These are phyloP conservation scores for Catharus fuscescens DNA, from an alignment of 2,113 vertebrate genomes.

Conservation along the genomic window DNA sequence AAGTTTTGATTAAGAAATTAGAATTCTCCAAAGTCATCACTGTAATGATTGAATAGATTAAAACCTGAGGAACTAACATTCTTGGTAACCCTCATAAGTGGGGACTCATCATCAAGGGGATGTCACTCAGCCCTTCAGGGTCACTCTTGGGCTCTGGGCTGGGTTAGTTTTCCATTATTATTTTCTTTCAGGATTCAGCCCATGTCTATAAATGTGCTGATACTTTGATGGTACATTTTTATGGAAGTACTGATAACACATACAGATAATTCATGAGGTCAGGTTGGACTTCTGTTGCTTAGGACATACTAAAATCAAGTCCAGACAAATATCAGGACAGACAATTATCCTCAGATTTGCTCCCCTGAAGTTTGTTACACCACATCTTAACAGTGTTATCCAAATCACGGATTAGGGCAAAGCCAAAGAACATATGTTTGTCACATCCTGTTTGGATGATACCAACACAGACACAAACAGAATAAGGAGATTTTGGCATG, in stretches of 20 bases:
- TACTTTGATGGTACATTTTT: not conserved
- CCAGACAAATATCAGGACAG: not conserved
- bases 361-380: not conserved
- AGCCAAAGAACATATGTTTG: conserved; percentile 34
- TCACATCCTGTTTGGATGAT: conserved; percentile 31
- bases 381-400: not conserved
- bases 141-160: not conserved
- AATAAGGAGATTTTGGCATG: conserved; percentile 15
- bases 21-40: not conserved
- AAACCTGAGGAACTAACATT: not conserved
- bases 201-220: not conserved
- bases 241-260: not conserved
- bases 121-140: not conserved
- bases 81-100: not conserved
- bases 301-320: not conserved
- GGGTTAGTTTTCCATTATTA: not conserved
- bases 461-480: not conserved
- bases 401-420: not conserved
- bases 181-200: not conserved
- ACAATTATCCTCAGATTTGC: not conserved
- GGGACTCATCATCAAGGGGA: not conserved
- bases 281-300: not conserved
- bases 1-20: not conserved
- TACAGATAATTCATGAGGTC: not conserved
- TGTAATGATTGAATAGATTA: not conserved